These are phyloP conservation scores for Cyphomyrus plagiostoma DNA, from an alignment of 2,113 vertebrate species.

Conservation along the genomic window DNA sequence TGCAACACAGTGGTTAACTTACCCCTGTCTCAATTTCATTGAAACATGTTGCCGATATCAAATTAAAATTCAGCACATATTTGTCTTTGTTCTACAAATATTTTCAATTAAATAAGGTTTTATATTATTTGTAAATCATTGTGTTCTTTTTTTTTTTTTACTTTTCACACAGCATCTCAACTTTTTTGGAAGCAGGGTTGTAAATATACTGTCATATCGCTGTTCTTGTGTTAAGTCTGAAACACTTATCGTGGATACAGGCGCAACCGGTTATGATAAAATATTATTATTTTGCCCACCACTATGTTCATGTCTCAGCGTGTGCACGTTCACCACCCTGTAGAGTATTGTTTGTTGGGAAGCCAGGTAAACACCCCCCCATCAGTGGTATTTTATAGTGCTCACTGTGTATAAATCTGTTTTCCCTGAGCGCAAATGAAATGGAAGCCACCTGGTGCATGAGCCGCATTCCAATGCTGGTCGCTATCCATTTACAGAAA, in stretches of 20 bases:
- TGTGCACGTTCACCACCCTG: neutral
- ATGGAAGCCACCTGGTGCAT: neutral
- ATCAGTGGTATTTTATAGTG: neutral
- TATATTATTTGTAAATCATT: neutral
- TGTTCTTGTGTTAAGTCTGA: neutral
- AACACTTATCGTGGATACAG: neutral
- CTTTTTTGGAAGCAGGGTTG: neutral
- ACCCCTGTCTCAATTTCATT: neutral
- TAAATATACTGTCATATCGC: neutral
- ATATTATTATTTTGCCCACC: neutral
- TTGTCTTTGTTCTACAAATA: neutral
- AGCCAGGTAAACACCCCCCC: neutral
- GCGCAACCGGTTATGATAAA: neutral
- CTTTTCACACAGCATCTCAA: neutral
- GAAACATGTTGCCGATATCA: neutral
- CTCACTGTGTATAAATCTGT: neutral
- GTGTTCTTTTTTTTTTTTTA: neutral
- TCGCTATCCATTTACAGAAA: neutral
- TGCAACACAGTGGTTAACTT: neutral
- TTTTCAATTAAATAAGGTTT: neutral
- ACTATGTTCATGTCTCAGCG: neutral
- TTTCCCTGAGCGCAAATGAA: neutral
- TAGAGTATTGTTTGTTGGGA: neutral
- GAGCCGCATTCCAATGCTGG: neutral
- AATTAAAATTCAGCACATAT: neutral